These are phyloP conservation scores for Heterocephalus glaber DNA, from an alignment of 2,113 vertebrate species.

Conservation along the genomic window DNA sequence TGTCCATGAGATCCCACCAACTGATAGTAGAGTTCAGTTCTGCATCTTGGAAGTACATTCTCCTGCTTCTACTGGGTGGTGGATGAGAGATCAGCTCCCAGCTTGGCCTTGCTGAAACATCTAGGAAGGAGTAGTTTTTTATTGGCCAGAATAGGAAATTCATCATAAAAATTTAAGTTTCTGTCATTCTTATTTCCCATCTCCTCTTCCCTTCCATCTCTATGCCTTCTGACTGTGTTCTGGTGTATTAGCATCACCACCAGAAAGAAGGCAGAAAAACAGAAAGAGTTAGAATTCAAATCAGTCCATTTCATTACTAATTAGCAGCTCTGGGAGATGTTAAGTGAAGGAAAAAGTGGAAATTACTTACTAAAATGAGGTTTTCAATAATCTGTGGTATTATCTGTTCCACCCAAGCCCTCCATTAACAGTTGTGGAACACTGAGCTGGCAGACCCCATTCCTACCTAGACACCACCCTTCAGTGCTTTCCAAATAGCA, in stretches of 20 bases:
- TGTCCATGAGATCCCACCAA: neutral
- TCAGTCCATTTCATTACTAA: neutral
- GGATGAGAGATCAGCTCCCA: neutral
- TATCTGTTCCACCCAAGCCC: slow-evolving; percentile 8
- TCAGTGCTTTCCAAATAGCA: neutral
- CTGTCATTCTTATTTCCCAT: neutral
- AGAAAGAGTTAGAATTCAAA: slow-evolving; percentile 1
- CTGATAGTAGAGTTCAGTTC: neutral
- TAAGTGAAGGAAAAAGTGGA: neutral
- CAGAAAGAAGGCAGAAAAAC: neutral
- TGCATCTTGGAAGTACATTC: neutral
- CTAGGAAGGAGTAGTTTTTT: neutral
- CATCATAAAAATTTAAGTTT: neutral
- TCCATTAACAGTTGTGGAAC: neutral
- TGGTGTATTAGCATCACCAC: neutral
- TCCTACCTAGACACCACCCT: neutral
- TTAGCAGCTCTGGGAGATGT: neutral
- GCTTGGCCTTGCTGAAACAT: neutral
- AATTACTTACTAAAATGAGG: slow-evolving; percentile 44
- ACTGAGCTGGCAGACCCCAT: neutral
- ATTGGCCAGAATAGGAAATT: neutral
- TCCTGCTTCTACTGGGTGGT: neutral
- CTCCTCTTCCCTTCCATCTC: neutral
- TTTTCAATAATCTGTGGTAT: slow-evolving; percentile 12
- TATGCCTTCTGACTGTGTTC: neutral